Conservation (phyloP, 2,797 vertebrate species). For the Pempheris klunzingeri region DNA sequence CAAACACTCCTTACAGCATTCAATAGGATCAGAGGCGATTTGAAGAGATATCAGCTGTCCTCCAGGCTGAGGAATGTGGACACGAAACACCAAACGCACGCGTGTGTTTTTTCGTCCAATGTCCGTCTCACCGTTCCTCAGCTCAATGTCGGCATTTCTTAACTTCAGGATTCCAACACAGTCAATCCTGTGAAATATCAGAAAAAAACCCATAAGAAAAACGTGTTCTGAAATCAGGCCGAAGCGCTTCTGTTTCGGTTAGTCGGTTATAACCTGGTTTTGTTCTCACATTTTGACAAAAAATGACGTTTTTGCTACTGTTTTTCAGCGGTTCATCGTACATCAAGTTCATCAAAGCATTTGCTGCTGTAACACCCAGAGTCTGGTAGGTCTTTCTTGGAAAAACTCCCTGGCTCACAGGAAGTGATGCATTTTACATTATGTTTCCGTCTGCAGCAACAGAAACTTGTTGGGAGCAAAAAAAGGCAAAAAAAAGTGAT, state of each 20-base stretch:
- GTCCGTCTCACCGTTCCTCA: constrained; percentile 96
- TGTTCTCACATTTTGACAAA: background rate
- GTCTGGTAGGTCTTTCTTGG: constrained; percentile 44
- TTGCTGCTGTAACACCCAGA: constrained; percentile 25
- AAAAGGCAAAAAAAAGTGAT: background rate
- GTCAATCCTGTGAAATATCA: constrained; percentile 88
- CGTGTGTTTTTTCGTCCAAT: constrained; percentile 97
- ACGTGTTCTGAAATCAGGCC: background rate
- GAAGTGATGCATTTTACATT: constrained; percentile 47
- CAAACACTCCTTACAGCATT: constrained; percentile 91
- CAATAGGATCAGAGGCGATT: constrained; percentile 92
- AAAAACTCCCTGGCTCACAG: constrained; percentile 54
- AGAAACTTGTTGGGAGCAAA: constrained; percentile 3
- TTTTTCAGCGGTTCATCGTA: constrained; percentile 31
- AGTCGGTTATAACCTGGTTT: background rate
- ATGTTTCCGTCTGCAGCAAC: constrained; percentile 32
- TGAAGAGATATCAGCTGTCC: constrained; percentile 91
- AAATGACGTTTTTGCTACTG: background rate
- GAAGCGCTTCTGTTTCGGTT: background rate
- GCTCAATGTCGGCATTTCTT: constrained; percentile 95
- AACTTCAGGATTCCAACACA: constrained; percentile 97
- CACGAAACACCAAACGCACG: constrained; percentile 93
- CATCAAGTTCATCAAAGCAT: background rate
- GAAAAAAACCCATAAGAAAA: background rate
- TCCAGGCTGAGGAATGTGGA: constrained; percentile 91